Conservation (phyloP, 2,888 invertebrate genomes). For the Danaus chrysippus region DNA sequence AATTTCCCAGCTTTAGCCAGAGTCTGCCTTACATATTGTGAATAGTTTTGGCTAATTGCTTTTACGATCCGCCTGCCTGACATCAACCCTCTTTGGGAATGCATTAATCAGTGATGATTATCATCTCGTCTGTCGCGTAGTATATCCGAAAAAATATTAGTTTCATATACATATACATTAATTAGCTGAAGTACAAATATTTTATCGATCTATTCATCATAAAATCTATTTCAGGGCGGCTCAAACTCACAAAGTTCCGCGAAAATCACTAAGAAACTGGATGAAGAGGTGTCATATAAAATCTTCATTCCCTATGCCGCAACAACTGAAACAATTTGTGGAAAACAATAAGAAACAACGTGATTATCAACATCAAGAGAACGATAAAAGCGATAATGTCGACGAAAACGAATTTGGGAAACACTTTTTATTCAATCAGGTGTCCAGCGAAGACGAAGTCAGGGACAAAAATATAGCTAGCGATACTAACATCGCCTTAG, state of each 20-base stretch:
- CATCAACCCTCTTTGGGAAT: too few relatives aligned
- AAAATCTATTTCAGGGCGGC: slow-evolving; percentile 68
- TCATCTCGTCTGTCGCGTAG: neutral
- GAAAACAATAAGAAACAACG: slow-evolving; percentile 75
- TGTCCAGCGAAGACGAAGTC: slow-evolving; percentile 61
- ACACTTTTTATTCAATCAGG: slow-evolving; percentile 55
- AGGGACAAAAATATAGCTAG: slow-evolving; percentile 31
- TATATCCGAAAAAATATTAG: neutral
- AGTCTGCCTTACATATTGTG: too few relatives aligned
- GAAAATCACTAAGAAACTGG: slow-evolving; percentile 81
- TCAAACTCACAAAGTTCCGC: slow-evolving; percentile 79
- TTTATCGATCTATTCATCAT: neutral
- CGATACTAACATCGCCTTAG: slow-evolving; percentile 48
- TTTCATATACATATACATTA: too few relatives aligned
- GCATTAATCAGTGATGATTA: too few relatives aligned
- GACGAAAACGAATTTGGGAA: slow-evolving; percentile 65
- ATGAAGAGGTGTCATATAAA: slow-evolving; percentile 81
- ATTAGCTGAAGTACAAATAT: neutral
- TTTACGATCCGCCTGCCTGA: too few relatives aligned
- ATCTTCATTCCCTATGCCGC: slow-evolving; percentile 79
- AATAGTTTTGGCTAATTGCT: too few relatives aligned
- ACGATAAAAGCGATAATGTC: slow-evolving; percentile 35
- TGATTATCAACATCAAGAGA: slow-evolving; percentile 53
- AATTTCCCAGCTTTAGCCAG: too few relatives aligned
- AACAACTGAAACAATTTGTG: slow-evolving; percentile 77